These are phyloP conservation scores for Ictalurus punctatus DNA, from an alignment of 2,113 vertebrate genomes.

Conservation along the genomic window DNA sequence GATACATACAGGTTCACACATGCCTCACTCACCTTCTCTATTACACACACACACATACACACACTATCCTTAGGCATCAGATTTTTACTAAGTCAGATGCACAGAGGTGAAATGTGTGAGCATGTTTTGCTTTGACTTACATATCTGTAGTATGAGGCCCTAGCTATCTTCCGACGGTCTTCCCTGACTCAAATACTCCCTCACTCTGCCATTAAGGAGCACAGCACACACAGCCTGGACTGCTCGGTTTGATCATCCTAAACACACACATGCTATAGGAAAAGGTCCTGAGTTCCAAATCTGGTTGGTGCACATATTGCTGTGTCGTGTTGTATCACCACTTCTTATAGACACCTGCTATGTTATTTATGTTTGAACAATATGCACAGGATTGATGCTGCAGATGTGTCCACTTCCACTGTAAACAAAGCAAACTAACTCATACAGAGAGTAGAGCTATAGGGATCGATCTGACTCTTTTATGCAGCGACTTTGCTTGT, in stretches of 20 bases:
- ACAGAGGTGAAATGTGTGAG: neutral
- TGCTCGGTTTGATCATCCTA: neutral
- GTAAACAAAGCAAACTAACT: neutral
- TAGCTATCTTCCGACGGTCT: neutral
- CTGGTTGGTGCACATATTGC: neutral
- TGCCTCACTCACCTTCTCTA: conserved; percentile 22
- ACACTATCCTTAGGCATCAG: conserved; percentile 32
- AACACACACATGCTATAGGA: neutral
- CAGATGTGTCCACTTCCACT: neutral
- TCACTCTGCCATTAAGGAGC: neutral
- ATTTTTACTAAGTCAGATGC: conserved; percentile 26
- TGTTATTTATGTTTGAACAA: neutral
- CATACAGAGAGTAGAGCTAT: neutral
- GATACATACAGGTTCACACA: conserved; percentile 54
- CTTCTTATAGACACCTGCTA: neutral
- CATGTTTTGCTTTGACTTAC: neutral
- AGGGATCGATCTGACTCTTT: neutral
- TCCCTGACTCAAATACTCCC: neutral
- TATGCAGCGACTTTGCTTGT: neutral
- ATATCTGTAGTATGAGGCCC: neutral
- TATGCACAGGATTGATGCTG: neutral
- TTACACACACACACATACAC: conserved; percentile 37
- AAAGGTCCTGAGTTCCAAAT: neutral
- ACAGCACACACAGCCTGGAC: conserved; percentile 8
- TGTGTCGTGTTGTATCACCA: neutral